These are phyloP conservation scores for Alloplasta piceator DNA, from an alignment of 2,888 invertebrate genomes.

Conservation along the genomic window DNA sequence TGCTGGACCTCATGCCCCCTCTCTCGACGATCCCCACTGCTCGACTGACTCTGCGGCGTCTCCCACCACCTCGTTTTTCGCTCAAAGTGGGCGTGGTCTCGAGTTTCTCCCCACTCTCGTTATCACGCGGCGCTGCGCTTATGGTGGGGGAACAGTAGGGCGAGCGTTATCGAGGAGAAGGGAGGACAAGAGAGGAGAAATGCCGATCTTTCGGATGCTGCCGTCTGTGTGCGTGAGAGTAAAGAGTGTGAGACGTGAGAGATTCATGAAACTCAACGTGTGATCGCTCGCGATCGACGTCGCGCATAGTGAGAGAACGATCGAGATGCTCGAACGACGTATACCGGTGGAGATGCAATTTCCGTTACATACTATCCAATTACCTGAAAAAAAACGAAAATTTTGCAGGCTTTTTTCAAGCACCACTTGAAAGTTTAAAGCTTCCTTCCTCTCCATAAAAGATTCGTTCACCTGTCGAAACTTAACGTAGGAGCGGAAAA, in stretches of 20 bases:
- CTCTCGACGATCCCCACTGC: constrained; percentile 61
- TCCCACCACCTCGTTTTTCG: constrained; percentile 50
- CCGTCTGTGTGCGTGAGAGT: neutral
- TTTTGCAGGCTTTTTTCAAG: neutral
- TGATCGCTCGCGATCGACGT: constrained; percentile 23
- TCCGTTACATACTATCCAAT: constrained; percentile 33
- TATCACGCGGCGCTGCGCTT: constrained; percentile 45
- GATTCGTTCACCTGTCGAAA: too few relatives aligned
- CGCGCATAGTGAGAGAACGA: constrained; percentile 5
- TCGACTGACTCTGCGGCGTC: constrained; percentile 38
- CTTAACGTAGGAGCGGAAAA: too few relatives aligned
- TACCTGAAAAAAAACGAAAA: neutral
- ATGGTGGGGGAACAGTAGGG: constrained; percentile 20
- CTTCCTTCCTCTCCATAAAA: too few relatives aligned
- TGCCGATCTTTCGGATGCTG: constrained; percentile 7
- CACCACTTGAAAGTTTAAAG: too few relatives aligned
- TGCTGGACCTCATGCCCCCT: constrained; percentile 62
- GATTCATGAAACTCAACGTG: constrained; percentile 19
- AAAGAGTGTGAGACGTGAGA: constrained; percentile 11
- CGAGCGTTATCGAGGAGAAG: constrained; percentile 35
- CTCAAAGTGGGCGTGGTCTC: constrained; percentile 53
- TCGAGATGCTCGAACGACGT: constrained; percentile 19
- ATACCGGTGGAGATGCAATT: constrained; percentile 18
- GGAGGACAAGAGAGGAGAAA: constrained; percentile 16
- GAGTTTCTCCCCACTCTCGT: constrained; percentile 34